A percentile compares a stretch with the other conserved stretches of the same genome.
Conservation (phyloP, 2,797 vertebrate species). For the Aplochiton taeniatus region DNA sequence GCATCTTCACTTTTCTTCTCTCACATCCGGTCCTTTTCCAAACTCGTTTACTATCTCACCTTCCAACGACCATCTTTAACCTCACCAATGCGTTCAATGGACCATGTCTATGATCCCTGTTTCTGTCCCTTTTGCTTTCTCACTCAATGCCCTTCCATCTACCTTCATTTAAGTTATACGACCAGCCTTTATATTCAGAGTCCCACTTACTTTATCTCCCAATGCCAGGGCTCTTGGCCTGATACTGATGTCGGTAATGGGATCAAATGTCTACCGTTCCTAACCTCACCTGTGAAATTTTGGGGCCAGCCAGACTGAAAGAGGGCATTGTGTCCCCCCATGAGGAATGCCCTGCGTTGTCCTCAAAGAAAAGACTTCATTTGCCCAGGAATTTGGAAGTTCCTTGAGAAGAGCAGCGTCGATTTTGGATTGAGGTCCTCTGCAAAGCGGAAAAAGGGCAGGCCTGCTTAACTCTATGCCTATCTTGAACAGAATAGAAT, state of each 20-base stretch:
- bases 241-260: constrained; percentile 59
- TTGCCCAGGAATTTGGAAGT: constrained; percentile 94
- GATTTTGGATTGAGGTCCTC: constrained; percentile 54
- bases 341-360: constrained; percentile 87
- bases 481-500: too few relatives aligned
- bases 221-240: constrained; percentile 19
- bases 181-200: background rate
- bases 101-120: too few relatives aligned
- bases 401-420: constrained; percentile 85
- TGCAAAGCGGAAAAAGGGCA: constrained; percentile 20
- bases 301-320: constrained; percentile 89
- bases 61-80: background rate
- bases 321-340: constrained; percentile 87
- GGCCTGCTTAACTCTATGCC: too few relatives aligned
- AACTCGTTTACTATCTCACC: background rate
- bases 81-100: too few relatives aligned
- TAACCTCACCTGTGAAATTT: constrained; percentile 98
- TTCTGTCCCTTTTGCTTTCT: background rate
- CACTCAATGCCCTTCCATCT: background rate
- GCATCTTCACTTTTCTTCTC: constrained; percentile 8
- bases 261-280: constrained; percentile 84
- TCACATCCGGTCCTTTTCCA: constrained; percentile 18
- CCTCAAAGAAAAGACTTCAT: constrained; percentile 91
- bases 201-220: constrained; percentile 61
- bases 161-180: background rate